A percentile compares a stretch with the other conserved stretches of the same genome.
phyloP scores from a whole-genome alignment of 2,888 invertebrate genomes.

The Criorhina ranunculi region DNA sequence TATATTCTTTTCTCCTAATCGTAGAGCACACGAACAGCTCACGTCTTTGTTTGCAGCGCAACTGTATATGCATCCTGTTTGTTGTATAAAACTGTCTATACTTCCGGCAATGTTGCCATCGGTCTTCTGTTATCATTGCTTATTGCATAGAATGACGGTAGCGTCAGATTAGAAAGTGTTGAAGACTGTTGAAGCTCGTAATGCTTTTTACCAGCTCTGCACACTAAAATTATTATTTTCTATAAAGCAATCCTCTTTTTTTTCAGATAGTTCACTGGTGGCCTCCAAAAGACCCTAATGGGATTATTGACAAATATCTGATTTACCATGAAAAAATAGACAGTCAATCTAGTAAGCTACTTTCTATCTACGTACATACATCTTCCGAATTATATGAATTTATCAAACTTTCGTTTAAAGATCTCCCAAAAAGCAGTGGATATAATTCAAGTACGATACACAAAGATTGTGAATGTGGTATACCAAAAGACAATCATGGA shows the following conservation, averaged over 20 bases:
- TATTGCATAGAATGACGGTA: no score
- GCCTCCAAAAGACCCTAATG: constrained; percentile 82
- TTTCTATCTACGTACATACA: neutral
- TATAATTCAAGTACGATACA: neutral
- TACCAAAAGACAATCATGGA: constrained; percentile 71
- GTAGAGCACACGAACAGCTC: no score
- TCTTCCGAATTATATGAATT: neutral
- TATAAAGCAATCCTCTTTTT: neutral
- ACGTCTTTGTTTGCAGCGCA: no score
- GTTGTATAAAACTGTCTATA: no score
- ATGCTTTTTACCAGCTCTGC: no score
- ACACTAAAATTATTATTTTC: no score
- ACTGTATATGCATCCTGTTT: no score
- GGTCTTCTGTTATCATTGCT: no score
- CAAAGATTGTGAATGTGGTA: constrained; percentile 40
- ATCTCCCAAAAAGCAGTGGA: neutral
- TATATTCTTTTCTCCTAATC: no score
- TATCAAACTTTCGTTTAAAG: constrained; percentile 10
- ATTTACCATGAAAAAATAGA: constrained; percentile 76
- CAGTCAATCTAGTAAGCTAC: constrained; percentile 69
- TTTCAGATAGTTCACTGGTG: constrained; percentile 81
- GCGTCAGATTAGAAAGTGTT: no score
- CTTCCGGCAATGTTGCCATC: no score
- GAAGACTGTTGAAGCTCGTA: no score
- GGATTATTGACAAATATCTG: constrained; percentile 80